These are phyloP conservation scores for Saxicola maurus DNA, from an alignment of 2,797 vertebrate genomes.

Conservation along the genomic window DNA sequence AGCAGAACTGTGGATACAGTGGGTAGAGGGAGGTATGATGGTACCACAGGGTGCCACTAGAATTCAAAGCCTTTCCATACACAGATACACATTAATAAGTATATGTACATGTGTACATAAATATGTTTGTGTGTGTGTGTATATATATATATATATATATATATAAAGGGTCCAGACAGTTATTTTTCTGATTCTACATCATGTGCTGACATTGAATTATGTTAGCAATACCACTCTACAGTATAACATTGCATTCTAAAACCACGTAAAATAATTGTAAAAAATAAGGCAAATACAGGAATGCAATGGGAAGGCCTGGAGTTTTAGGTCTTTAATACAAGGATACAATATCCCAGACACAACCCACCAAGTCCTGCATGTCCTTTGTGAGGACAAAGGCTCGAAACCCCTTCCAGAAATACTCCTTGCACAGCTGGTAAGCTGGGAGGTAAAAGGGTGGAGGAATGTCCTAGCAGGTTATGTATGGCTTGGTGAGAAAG, in stretches of 20 bases:
- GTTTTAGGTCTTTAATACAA: neutral
- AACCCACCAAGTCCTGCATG: neutral
- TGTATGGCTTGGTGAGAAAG: neutral
- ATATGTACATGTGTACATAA: accelerated
- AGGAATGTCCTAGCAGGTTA: neutral
- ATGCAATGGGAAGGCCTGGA: neutral
- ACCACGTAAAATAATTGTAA: neutral
- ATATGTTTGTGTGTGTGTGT: neutral
- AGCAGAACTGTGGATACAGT: neutral
- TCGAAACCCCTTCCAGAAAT: neutral
- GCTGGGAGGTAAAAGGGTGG: neutral
- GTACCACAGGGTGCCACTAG: neutral
- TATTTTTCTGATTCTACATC: neutral
- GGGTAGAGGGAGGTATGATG: neutral
- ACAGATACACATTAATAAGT: neutral
- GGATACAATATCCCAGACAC: neutral
- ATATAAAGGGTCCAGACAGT: neutral
- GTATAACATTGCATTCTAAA: neutral
- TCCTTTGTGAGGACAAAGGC: neutral
- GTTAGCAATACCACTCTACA: neutral
- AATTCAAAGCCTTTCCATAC: neutral
- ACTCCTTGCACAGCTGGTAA: neutral
- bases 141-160: no score
- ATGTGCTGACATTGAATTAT: neutral
- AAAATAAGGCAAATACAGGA: neutral